Evolutionary conservation across 2,797 vertebrate genomes (phyloP), one percentile per base, ranked within the genome.

Genomic region (Chelmon rostratus): DNA sequence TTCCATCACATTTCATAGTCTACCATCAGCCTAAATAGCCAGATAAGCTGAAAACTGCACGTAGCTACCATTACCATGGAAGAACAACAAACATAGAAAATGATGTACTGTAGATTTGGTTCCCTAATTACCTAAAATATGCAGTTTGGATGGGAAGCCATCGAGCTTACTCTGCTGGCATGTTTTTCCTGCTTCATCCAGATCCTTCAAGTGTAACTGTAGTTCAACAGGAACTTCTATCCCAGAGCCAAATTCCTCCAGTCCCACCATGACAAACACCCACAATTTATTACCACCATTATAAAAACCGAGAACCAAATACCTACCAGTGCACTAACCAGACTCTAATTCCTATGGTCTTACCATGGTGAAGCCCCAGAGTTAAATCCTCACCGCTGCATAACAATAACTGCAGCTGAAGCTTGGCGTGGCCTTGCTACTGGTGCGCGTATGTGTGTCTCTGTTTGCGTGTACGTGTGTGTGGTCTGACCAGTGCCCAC

Each of bases 401-500:
- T 63, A 88, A 90, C 89, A 93, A 92, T 89, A 93, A 93, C 79
- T 85, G 74, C 74, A 83, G 52, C 66, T 37, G 69, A 35, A 81
- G 73, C 68, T 78, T 68, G 73, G 64, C 31, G 11, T 73, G 89
- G 81, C 85, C 86, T 73, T 76, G 78, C 74, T 79, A 18, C 54
- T n/a, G 42, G 69, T 78, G 63, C 68, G 68, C 50, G 11, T 53
- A 28, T 63, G 73, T 76, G 73, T 63, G 47, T 78, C 13, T 76
- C 25, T 75, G 42, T 81, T 12, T 83, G 68, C 80, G 74, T 76
- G 52, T 76, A 12, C 89, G 88, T 68, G 85, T 77, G 90, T 93
- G 93, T 92, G 93, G 93, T 89, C 91, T 91, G 82, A 86, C 87
- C 86, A 37, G 78, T 83, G 78, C 86, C 92, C 93, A 93, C 93